Evolutionary conservation across 2,113 vertebrate genomes (phyloP), one percentile per base, ranked within the genome.

Genomic region (Crotalus tigris): DNA sequence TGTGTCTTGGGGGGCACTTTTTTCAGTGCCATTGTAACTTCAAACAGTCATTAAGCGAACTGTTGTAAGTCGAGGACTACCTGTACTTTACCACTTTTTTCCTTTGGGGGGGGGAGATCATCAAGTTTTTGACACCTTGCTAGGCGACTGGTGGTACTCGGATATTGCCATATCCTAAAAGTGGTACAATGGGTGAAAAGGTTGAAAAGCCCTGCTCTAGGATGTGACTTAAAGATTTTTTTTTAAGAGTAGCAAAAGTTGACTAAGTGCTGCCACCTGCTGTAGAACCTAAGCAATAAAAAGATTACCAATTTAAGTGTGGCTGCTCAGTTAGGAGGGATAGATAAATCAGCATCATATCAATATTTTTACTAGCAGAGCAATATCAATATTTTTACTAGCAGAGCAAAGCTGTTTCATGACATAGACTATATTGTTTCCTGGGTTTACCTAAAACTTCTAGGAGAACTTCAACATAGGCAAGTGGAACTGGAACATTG

Each of bases 361-460:
- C 12, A 81, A 1, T n/a, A 51, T 69, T 92, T 92, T 19, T 12
- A 23, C 0, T 0, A 19, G 57, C 8, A 51, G 21, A 23, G 44
- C 54, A 59, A 85, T 49, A 24, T 17, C 12, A 81, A 1, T n/a
- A 51, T 69, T 92, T 92, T 19, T 12, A 23, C 0, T 0, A 19
- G 57, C 8, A 51, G 21, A 23, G 44, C 54, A 59, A 85, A 61
- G 23, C 15, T 61, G 6, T 10, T n/a, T 89, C 46, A 33, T 46
- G 44, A 44, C 44, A 46, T 12, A 55, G 0, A 86, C 58, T 39
- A 88, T 58, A 92, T 46, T 46, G 54, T 11, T 81, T 44, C 49
- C 61, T 54, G 3, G n/a, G 93, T 97, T 97, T 97, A 99, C 99
- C 98, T 93, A 99, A 98, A 91, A 99, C 98, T 94, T 99, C 99